Conservation (phyloP, 1,140 invertebrate genomes). For the Ericerus pela region DNA sequence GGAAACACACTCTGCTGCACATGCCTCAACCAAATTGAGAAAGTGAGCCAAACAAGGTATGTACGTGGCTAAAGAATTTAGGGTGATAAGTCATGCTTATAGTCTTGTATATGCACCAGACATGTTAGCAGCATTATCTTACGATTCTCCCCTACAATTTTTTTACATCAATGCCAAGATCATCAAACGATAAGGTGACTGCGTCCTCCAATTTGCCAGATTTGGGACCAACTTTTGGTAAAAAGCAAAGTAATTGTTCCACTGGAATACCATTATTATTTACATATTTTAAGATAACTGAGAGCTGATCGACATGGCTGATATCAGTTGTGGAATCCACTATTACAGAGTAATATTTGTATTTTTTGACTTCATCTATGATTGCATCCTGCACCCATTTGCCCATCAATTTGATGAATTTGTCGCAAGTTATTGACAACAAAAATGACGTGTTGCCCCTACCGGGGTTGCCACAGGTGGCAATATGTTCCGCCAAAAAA, state of each 20-base stretch:
- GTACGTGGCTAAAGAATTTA: slow-evolving; percentile 23
- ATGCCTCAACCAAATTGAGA: slow-evolving; percentile 27
- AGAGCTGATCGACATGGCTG: slow-evolving; percentile 13
- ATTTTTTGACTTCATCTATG: slow-evolving; percentile 25
- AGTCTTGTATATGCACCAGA: slow-evolving; percentile 10
- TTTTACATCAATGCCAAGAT: slow-evolving; percentile 11
- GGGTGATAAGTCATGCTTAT: slow-evolving; percentile 1
- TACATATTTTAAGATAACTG: slow-evolving; percentile 17
- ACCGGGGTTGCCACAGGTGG: slow-evolving; percentile 18
- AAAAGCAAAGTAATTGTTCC: slow-evolving; percentile 13
- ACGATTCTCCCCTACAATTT: slow-evolving; percentile 23
- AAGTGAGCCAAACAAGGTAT: slow-evolving; percentile 27
- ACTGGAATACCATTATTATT: slow-evolving; percentile 12
- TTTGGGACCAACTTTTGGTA: slow-evolving; percentile 8
- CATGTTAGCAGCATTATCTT: slow-evolving; percentile 23
- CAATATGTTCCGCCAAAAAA: slow-evolving; percentile 21
- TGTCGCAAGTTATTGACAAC: slow-evolving; percentile 18
- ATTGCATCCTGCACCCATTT: slow-evolving; percentile 20
- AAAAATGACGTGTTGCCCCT: slow-evolving; percentile 19
- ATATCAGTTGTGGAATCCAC: slow-evolving; percentile 15
- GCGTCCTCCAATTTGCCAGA: slow-evolving; percentile 9
- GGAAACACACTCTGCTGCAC: slow-evolving; percentile 20
- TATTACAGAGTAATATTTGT: slow-evolving; percentile 29
- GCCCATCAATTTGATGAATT: slow-evolving; percentile 22
- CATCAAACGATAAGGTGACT: slow-evolving; percentile 9